Base-by-base conservation (phyloP, 2,888 invertebrate genomes). In the Nymphalis polychloros region DNA sequence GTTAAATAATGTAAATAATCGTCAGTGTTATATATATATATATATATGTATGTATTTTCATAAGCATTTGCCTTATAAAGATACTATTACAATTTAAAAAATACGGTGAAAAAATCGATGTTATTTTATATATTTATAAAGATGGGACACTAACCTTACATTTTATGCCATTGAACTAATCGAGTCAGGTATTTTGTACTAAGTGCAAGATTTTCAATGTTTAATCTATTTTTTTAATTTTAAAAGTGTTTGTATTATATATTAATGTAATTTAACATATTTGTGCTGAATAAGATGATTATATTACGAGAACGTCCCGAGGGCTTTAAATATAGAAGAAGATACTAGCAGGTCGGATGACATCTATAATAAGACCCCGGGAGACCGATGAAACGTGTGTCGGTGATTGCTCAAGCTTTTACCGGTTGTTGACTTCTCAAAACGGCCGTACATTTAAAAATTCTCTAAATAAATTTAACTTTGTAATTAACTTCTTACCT, bases 351-450 rank as follows among this genome's bases (percentile, higher is more conserved):
- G 92, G 89, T 90, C 90, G 89, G 87, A 84, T 92, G 92, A 90
- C 92, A 90, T 89, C 92, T 92, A 92, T 89, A 91, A 90, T 92
- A 92, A 92, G 92, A 88, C 81, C 88, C 87, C 89, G 88, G 80
- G 89, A 89, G 88, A 89, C 88, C 86, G 84, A 83, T 86, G 84
- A 88, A 87, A 86, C 87, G 84, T 81, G 85, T 84, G 82, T 81
- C 80, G 80, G 81, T 84, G 83, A 87, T 88, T 89, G 87, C 90
- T 85, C 87, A 89, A 89, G 86, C 84, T 85, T 84, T 84, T 81
- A 85, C 85, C 84, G 90, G 89, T 90, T 91, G 86, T 89, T 90
- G 89, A 91, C 89, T 87, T 83, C 81, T 77, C 77, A 74, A 78
- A 79, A 60, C 63, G 64, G 63, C 19, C 41, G 57, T 59, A 53